Conservation (phyloP, 2,888 invertebrate species). For the Macaria notata region DNA sequence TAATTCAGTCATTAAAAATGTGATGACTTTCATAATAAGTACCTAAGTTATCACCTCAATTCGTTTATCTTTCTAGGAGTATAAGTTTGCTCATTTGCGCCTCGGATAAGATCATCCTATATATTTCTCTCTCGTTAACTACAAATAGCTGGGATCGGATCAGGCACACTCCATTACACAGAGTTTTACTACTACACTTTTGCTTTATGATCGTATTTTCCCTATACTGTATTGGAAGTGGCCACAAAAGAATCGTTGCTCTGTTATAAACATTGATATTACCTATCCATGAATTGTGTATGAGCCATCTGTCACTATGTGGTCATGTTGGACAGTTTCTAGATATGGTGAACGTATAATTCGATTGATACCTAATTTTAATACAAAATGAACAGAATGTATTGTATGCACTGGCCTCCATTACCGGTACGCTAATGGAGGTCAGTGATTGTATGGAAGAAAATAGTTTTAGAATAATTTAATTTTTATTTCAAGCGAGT, state of each 20-base stretch:
- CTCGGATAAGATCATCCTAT: slow-evolving; percentile 58
- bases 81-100: slow-evolving; percentile 46
- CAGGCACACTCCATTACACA: slow-evolving; percentile 64
- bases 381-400: too few relatives aligned
- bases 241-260: slow-evolving; percentile 49
- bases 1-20: too few relatives aligned
- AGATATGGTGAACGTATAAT: too few relatives aligned
- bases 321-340: slow-evolving; percentile 3
- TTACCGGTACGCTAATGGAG: too few relatives aligned
- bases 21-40: too few relatives aligned
- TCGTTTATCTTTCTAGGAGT: slow-evolving; percentile 20
- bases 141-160: slow-evolving; percentile 53
- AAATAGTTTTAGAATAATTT: too few relatives aligned
- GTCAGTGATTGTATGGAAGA: too few relatives aligned
- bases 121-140: slow-evolving; percentile 66
- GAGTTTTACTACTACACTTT: slow-evolving; percentile 71
- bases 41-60: not conserved
- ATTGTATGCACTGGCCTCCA: too few relatives aligned
- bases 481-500: too few relatives aligned
- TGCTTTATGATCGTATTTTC: slow-evolving; percentile 70
- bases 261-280: slow-evolving; percentile 41
- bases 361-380: too few relatives aligned
- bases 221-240: slow-evolving; percentile 69
- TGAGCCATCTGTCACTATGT: slow-evolving; percentile 12
- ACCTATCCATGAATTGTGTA: slow-evolving; percentile 22